A percentile compares a stretch with the other conserved stretches of the same genome.
Evolutionary conservation across 2,113 vertebrate genomes (phyloP).

Genomic region (Ginglymostoma cirratum): DNA sequence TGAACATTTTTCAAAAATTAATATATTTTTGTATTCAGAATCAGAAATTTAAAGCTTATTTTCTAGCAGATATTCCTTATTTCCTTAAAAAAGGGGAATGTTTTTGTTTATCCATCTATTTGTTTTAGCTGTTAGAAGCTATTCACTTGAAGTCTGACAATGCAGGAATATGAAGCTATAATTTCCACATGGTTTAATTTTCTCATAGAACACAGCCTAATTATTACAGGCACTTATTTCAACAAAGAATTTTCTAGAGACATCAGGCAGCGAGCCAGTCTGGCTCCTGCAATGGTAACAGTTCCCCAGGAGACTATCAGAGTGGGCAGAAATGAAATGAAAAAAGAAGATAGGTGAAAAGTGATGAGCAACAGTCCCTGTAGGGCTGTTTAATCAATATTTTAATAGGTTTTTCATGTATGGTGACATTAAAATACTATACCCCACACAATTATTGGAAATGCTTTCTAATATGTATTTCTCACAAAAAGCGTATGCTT

Average conservation of each 20-base stretch:
- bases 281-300: not conserved
- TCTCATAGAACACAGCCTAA: not conserved
- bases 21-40: not conserved
- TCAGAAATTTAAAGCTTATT: not conserved
- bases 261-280: not conserved
- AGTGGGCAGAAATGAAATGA: not conserved
- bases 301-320: not conserved
- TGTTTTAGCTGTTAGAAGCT: not conserved
- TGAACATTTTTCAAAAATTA: not conserved
- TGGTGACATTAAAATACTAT: not conserved
- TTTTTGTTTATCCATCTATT: not conserved
- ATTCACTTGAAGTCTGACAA: not conserved
- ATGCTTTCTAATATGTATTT: not conserved
- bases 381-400: not conserved
- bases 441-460: not conserved
- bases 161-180: too few species aligned
- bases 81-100: not conserved
- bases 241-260: not conserved
- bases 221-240: slow-evolving; percentile 5
- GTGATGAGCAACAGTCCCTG: not conserved
- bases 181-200: slow-evolving; percentile 7
- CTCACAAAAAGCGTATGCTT: not conserved
- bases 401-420: not conserved
- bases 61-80: not conserved
- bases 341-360: not conserved